Conservation (phyloP, 2,797 vertebrate genomes). For the Prionace glauca region DNA sequence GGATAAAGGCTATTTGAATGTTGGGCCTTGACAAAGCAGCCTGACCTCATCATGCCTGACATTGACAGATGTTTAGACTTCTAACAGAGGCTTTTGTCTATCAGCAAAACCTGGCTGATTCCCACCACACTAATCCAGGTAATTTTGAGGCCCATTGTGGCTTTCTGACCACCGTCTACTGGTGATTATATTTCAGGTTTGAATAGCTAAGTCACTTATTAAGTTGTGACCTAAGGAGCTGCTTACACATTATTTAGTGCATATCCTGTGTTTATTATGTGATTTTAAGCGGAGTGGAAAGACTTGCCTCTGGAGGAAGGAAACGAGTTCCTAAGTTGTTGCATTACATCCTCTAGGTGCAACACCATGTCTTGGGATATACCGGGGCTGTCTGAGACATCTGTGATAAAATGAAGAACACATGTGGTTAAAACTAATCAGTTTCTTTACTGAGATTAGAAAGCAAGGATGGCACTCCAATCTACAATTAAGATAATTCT, state of each 20-base stretch:
- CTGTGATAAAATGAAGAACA: conserved; percentile 51
- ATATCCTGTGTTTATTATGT: background rate
- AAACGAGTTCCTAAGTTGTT: conserved; percentile 91
- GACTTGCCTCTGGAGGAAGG: conserved; percentile 63
- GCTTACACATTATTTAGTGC: background rate
- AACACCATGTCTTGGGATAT: conserved; percentile 75
- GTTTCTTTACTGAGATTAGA: background rate
- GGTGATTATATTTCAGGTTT: background rate
- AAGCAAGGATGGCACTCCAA: background rate
- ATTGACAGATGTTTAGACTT: background rate
- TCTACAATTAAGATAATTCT: background rate
- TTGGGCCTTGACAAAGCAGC: background rate
- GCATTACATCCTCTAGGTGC: conserved; percentile 94
- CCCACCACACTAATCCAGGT: background rate
- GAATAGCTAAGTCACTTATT: background rate
- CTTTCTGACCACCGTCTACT: background rate
- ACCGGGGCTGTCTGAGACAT: conserved; percentile 71
- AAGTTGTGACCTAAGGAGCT: background rate
- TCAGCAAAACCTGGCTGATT: background rate
- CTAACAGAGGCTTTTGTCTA: background rate
- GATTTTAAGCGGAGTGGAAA: background rate
- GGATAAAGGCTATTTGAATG: background rate
- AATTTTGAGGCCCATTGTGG: background rate
- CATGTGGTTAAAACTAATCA: background rate
- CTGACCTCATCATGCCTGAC: no score